These are phyloP conservation scores for Sapayoa aenigma DNA, from an alignment of 2,113 vertebrate species.

Conservation along the genomic window DNA sequence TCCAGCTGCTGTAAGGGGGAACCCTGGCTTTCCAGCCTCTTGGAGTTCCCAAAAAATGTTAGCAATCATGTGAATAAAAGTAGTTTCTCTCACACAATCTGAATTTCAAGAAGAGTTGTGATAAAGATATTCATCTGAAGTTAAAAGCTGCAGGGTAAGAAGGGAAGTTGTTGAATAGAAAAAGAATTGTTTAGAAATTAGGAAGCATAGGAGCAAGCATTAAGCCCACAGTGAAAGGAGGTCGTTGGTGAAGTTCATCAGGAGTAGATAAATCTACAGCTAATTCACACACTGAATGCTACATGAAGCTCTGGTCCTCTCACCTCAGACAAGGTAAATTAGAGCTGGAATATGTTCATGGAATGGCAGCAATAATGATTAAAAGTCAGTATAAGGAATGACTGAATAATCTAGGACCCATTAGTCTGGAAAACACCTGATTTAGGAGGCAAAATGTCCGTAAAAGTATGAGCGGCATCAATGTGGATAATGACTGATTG, in stretches of 20 bases:
- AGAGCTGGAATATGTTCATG: background rate
- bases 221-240: background rate
- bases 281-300: background rate
- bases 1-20: background rate
- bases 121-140: background rate
- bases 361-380: background rate
- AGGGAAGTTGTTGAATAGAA: background rate
- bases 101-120: background rate
- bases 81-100: background rate
- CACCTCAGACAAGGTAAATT: background rate
- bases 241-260: background rate
- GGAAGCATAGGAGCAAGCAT: background rate
- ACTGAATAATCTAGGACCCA: background rate
- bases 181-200: background rate
- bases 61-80: background rate
- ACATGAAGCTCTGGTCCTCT: background rate
- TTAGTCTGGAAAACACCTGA: background rate
- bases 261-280: background rate
- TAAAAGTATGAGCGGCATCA: background rate
- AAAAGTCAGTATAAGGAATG: background rate
- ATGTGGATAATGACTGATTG: background rate
- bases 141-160: background rate
- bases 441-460: background rate
- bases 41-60: background rate
- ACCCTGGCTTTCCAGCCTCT: background rate